Evolutionary conservation across 2,888 invertebrate genomes (phyloP).

Genomic region (Ophion ventricosus): DNA sequence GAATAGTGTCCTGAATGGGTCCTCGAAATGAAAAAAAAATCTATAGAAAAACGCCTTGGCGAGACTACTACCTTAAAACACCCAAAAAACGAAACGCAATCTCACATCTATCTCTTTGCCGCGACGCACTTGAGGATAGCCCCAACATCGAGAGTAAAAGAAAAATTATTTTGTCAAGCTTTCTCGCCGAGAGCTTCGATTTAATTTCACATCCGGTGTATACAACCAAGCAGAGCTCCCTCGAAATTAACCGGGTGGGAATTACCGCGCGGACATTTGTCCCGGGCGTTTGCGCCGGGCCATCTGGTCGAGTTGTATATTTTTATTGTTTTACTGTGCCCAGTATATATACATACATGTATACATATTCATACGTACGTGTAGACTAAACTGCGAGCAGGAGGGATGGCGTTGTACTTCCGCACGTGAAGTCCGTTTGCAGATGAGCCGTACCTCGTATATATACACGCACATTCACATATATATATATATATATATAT

Average conservation of each 20-base stretch:
- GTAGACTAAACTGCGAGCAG: constrained; percentile 28
- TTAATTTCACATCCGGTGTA: constrained; percentile 15
- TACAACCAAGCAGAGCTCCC: not conserved
- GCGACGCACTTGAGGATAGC: not conserved
- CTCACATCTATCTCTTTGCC: not conserved
- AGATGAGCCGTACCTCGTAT: constrained; percentile 32
- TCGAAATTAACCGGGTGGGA: constrained; percentile 39
- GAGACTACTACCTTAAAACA: too few species aligned
- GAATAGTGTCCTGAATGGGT: too few species aligned
- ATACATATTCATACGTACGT: constrained; percentile 9
- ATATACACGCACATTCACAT: not conserved
- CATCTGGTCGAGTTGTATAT: constrained; percentile 63
- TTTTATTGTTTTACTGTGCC: constrained; percentile 55
- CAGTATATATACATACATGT: not conserved
- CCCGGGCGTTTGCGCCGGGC: constrained; percentile 23
- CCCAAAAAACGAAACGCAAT: too few species aligned
- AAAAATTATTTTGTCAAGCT: constrained; percentile 5
- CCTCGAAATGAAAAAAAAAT: too few species aligned
- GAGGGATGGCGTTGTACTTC: constrained; percentile 39
- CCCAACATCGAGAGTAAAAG: not conserved
- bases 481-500: not conserved
- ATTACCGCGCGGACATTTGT: constrained; percentile 31
- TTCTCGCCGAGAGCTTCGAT: not conserved
- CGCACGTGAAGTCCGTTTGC: constrained; percentile 51
- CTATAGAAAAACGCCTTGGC: too few species aligned